Conservation (phyloP, 2,888 invertebrate species). For the Anaspis maculata region DNA sequence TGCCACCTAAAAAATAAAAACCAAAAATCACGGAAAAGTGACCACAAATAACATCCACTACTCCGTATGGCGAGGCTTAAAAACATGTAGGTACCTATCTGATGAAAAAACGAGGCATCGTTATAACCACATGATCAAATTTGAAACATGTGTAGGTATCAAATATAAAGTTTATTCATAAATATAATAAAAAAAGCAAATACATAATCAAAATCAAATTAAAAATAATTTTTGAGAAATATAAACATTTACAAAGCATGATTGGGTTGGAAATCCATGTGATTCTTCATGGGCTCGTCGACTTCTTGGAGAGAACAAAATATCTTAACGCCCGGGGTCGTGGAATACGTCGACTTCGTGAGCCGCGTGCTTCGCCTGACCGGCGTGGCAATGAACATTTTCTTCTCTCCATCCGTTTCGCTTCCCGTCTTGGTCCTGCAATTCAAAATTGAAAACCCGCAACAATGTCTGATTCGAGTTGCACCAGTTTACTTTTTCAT, state of each 20-base stretch:
- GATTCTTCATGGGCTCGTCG: constrained; percentile 13
- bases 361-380: constrained; percentile 45
- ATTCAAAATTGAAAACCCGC: constrained; percentile 1
- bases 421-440: constrained; percentile 5
- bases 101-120: too few species aligned
- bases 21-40: too few species aligned
- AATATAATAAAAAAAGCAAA: not conserved
- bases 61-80: too few species aligned
- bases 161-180: not conserved
- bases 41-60: too few species aligned
- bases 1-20: too few species aligned
- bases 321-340: constrained; percentile 26
- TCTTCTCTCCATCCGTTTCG: constrained; percentile 11
- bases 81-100: too few species aligned
- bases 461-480: too few species aligned
- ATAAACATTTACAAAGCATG: not conserved
- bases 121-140: too few species aligned
- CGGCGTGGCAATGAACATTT: constrained; percentile 44
- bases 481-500: constrained; percentile 19
- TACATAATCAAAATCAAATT: not conserved
- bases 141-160: too few species aligned
- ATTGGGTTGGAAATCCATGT: constrained; percentile 5
- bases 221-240: not conserved
- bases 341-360: constrained; percentile 20
- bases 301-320: constrained; percentile 25